Evolutionary conservation across 1,140 invertebrate species (phyloP).

Genomic region (Whitmania pigra): DNA sequence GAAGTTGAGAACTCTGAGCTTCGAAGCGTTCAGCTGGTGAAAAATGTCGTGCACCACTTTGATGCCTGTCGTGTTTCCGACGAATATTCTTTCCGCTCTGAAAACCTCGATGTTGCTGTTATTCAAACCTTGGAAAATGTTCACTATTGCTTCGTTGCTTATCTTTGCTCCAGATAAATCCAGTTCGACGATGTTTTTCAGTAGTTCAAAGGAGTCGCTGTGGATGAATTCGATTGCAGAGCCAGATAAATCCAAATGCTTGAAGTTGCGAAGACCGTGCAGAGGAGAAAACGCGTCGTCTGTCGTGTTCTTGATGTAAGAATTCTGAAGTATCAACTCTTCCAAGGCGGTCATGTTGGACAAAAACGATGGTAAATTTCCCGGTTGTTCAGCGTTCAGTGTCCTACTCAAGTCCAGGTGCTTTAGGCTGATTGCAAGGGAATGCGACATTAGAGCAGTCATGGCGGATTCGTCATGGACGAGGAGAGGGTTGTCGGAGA

Average conservation of each 20-base stretch:
- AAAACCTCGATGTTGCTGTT: slow-evolving; percentile 4
- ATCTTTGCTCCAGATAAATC: background rate
- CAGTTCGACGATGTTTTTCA: background rate
- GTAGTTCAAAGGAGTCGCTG: background rate
- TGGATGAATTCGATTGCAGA: background rate
- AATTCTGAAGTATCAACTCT: background rate
- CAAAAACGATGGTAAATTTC: background rate
- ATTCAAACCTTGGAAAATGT: slow-evolving; percentile 4
- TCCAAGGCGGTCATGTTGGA: background rate
- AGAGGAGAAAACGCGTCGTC: background rate
- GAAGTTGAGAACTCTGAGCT: background rate
- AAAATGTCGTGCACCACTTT: background rate
- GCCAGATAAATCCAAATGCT: background rate
- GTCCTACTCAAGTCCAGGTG: slow-evolving; percentile 3
- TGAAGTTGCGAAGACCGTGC: background rate
- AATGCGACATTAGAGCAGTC: background rate
- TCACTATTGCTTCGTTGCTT: background rate
- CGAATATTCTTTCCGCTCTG: background rate
- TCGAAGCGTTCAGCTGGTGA: background rate
- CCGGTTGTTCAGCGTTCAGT: background rate
- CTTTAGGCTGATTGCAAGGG: background rate
- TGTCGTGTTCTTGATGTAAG: background rate
- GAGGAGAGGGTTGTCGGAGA: slow-evolving; percentile 3
- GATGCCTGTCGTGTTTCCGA: background rate
- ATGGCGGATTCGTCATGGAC: background rate